Percentiles rank a stretch among this genome's conserved stretches.
Evolutionary conservation across 2,888 invertebrate genomes (phyloP).

Genomic region (Elegia similella): DNA sequence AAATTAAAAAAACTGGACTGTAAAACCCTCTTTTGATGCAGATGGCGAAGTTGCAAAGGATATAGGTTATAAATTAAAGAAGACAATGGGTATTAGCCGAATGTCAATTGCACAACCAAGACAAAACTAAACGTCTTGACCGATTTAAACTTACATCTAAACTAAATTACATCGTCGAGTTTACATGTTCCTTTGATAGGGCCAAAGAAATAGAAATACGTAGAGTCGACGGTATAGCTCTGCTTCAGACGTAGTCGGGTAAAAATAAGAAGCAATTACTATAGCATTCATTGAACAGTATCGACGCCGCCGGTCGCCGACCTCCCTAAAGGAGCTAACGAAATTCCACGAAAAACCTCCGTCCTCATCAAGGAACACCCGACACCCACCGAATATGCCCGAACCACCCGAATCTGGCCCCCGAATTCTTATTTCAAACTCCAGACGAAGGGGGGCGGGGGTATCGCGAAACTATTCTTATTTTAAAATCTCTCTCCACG

Average conservation of each 20-base stretch:
- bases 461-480: slow-evolving; percentile 80
- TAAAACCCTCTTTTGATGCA: too few relatives aligned
- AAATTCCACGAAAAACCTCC: slow-evolving; percentile 79
- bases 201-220: too few relatives aligned
- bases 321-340: slow-evolving; percentile 66
- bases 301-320: slow-evolving; percentile 72
- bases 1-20: too few relatives aligned
- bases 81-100: too few relatives aligned
- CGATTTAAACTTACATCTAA: too few relatives aligned
- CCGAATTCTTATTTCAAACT: slow-evolving; percentile 80
- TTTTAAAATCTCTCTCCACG: slow-evolving; percentile 81
- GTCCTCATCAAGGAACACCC: slow-evolving; percentile 76
- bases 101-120: too few relatives aligned
- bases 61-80: too few relatives aligned
- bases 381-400: slow-evolving; percentile 71
- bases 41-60: too few relatives aligned
- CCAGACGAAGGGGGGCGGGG: slow-evolving; percentile 70
- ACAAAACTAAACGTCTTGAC: too few relatives aligned
- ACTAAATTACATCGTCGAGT: too few relatives aligned
- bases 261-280: slow-evolving; percentile 59
- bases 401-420: slow-evolving; percentile 70
- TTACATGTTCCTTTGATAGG: too few relatives aligned
- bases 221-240: too few relatives aligned
- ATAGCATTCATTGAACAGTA: slow-evolving; percentile 66
- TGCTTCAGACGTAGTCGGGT: neutral